Base-by-base conservation (phyloP, 1,140 invertebrate genomes). In the Tigriopus japonicus region DNA sequence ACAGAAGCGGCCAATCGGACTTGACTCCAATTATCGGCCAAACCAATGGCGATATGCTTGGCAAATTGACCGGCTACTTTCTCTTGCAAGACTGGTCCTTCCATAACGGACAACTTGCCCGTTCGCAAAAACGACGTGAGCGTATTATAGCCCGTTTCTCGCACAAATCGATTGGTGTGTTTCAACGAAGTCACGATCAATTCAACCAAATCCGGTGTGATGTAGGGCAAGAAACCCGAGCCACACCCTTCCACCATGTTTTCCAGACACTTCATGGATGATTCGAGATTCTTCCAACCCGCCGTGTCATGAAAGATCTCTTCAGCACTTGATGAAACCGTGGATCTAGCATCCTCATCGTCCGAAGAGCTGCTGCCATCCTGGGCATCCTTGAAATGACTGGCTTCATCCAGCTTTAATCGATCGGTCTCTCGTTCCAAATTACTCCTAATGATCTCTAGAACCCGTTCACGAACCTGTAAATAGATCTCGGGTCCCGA, bases 21-120 rank as follows among this genome's bases (percentile, higher is more conserved):
- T 69, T 78, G 77, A 66, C 76, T 78, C 77, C 77, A 79, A 63
- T 77, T 77, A 61, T 78, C 77, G 52, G 75, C 68, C 40, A 78
- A 65, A 9, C 77, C 77, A 60, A 68, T 64, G 7, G 68, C 71
- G 3, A 78, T 21, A n/a, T 49, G 17, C 9, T 24, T 14, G 15
- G n/a, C 51, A 62, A 62, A 60, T 35, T 52, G 40, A 14, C 35
- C 15, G 23, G 52, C 42, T 21, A 58, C 6, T 1, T 28, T n/a
- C 14, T 19, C 10, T 21, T 51, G 10, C 43, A 40, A 14, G 19
- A 49, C 52, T 15, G 28, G 1, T 0, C 55, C 35, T 54, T 42
- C 63, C 62, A 63, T 52, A 62, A 35, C n/a, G 49, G 52, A 17
- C 40, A 28, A 58, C 60, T 65, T 35, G 71, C 74, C 66, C 72